Conservation (phyloP, 2,888 invertebrate genomes). For the Steromphala cineraria region DNA sequence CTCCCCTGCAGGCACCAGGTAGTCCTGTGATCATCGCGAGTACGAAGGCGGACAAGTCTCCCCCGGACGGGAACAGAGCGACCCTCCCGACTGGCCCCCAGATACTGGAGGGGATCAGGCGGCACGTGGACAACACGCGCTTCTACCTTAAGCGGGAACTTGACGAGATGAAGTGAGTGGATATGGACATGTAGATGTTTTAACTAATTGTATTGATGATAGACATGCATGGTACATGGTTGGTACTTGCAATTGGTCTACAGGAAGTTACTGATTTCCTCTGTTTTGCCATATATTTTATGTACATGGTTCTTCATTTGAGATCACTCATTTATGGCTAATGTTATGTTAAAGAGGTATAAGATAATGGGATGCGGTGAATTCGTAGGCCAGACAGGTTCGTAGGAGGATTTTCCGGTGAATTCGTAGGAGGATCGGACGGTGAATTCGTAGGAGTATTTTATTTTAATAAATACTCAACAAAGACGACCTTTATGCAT, state of each 20-base stretch:
- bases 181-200: neutral
- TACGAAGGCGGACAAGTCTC: slow-evolving; percentile 26
- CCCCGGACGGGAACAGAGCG: neutral
- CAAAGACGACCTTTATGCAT: no score
- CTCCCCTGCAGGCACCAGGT: slow-evolving; percentile 22
- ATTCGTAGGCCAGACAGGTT: no score
- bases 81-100: neutral
- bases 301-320: no score
- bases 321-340: no score
- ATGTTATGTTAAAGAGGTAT: no score
- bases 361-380: no score
- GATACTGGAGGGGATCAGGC: neutral
- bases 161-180: slow-evolving; percentile 13
- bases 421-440: no score
- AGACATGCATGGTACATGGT: no score
- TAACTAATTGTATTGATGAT: neutral
- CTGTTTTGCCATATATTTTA: no score
- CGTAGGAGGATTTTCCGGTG: no score
- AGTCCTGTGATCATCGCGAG: slow-evolving; percentile 31
- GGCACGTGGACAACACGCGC: neutral
- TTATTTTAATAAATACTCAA: no score
- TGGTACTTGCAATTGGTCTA: neutral
- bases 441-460: no score
- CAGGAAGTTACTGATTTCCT: neutral
- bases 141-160: neutral